phyloP scores from a whole-genome alignment of 1,140 invertebrate species.

The Pinna nobilis region DNA sequence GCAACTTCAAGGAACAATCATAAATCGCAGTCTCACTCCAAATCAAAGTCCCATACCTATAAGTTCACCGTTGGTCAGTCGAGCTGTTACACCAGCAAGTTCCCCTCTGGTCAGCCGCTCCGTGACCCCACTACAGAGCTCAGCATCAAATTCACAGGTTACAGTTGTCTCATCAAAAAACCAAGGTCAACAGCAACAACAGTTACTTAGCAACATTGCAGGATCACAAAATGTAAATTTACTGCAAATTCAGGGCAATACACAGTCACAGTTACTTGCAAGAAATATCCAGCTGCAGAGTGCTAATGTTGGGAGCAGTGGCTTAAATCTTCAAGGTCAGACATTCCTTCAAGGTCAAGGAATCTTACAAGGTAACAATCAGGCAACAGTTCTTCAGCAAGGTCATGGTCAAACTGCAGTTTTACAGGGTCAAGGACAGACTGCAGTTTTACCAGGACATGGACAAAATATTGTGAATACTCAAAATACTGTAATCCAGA shows the following conservation, averaged over 20 bases:
- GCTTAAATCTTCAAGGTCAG: constrained; percentile 32
- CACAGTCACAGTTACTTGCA: constrained; percentile 28
- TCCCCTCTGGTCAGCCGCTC: constrained; percentile 47
- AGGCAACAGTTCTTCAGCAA: constrained; percentile 8
- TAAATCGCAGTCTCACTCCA: constrained; percentile 13
- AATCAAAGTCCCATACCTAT: constrained; percentile 39
- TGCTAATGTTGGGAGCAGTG: constrained; percentile 16
- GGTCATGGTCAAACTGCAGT: constrained; percentile 40
- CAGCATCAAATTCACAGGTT: constrained; percentile 10
- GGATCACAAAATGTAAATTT: constrained; percentile 43
- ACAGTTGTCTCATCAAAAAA: constrained; percentile 1
- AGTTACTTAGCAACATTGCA: constrained; percentile 6
- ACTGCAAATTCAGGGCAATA: constrained; percentile 37
- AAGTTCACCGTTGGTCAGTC: constrained; percentile 49
- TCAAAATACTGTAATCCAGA: constrained; percentile 67
- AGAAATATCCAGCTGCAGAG: constrained; percentile 25
- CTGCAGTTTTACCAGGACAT: constrained; percentile 43
- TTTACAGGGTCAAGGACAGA: constrained; percentile 37
- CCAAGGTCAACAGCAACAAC: constrained; percentile 21
- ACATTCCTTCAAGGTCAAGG: constrained; percentile 15
- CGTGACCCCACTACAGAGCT: constrained; percentile 49
- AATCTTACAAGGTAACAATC: constrained; percentile 12
- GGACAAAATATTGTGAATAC: constrained; percentile 61
- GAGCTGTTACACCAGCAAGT: constrained; percentile 44
- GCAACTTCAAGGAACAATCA: constrained; percentile 2